These are phyloP conservation scores for Gerris lacustris DNA, from an alignment of 2,888 invertebrate species.

Conservation along the genomic window DNA sequence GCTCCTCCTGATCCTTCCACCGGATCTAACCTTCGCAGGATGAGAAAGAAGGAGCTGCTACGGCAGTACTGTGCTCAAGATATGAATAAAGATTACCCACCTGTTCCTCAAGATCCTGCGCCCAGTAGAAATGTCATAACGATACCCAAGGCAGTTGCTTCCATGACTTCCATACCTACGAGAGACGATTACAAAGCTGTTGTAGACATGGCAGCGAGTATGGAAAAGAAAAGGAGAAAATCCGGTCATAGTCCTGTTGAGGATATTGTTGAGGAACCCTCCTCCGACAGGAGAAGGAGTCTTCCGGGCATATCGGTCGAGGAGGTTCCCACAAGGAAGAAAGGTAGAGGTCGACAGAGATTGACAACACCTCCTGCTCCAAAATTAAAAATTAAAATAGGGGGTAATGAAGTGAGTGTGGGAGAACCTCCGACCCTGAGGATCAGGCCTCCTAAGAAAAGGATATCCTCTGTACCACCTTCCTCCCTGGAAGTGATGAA, in stretches of 20 bases:
- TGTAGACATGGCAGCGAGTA: conserved; percentile 44
- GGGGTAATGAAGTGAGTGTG: conserved; percentile 33
- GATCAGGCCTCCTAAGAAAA: conserved; percentile 68
- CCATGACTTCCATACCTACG: conserved; percentile 76
- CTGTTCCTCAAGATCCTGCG: conserved; percentile 46
- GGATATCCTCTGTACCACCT: conserved; percentile 45
- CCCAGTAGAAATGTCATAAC: conserved; percentile 60
- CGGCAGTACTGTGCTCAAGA: conserved; percentile 76
- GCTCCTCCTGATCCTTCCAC: conserved; percentile 23
- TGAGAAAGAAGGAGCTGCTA: conserved; percentile 79
- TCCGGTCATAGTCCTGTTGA: conserved; percentile 15
- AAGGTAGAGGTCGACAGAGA: conserved; percentile 35
- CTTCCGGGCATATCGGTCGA: conserved; percentile 36
- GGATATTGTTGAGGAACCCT: conserved; percentile 40
- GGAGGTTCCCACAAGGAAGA: conserved; percentile 21
- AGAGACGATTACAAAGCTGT: conserved; percentile 67
- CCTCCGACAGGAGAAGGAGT: conserved; percentile 36
- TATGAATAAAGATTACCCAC: conserved; percentile 59
- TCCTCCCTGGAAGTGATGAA: conserved; percentile 69
- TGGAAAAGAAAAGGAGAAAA: conserved; percentile 56
- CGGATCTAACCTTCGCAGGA: conserved; percentile 64
- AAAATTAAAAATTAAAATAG: conserved; percentile 67
- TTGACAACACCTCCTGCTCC: conserved; percentile 27
- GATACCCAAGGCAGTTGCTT: conserved; percentile 78
- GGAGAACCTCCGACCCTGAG: conserved; percentile 33